These are phyloP conservation scores for Chamaetylas fuelleborni DNA, from an alignment of 2,113 vertebrate genomes.

Conservation along the genomic window DNA sequence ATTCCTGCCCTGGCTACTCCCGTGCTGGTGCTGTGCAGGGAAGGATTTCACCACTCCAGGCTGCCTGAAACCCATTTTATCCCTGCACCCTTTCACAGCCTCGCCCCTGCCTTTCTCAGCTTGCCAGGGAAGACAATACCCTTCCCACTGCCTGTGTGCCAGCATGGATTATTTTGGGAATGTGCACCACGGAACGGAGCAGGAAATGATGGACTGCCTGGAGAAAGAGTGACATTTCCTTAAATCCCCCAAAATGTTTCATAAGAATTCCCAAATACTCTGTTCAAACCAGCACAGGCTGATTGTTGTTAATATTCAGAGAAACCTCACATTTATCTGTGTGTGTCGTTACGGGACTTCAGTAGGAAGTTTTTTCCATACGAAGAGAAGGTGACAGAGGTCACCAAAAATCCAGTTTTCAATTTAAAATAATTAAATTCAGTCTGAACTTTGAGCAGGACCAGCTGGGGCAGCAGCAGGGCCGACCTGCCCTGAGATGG, in stretches of 20 bases:
- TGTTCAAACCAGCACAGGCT: background rate
- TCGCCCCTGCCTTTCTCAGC: slow-evolving; percentile 28
- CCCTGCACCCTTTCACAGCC: background rate
- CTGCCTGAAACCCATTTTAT: background rate
- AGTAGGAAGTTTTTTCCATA: background rate
- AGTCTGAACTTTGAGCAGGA: background rate
- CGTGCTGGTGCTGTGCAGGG: background rate
- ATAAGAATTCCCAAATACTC: background rate
- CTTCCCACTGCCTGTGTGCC: slow-evolving; percentile 23
- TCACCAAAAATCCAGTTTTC: background rate
- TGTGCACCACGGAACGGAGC: background rate
- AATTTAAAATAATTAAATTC: background rate
- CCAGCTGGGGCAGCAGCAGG: background rate
- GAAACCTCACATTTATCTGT: background rate
- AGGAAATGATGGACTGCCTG: slow-evolving; percentile 13
- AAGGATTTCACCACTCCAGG: background rate
- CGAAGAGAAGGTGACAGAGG: background rate
- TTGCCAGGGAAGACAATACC: slow-evolving; percentile 31
- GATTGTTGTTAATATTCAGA: background rate
- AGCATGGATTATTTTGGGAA: background rate
- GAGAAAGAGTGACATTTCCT: background rate
- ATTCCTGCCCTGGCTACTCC: fast-evolving
- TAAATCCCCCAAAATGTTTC: background rate
- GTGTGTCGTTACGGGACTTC: too few species aligned
- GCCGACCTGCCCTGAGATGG: background rate